A percentile compares a stretch with the other conserved stretches of the same genome.
Evolutionary conservation across 2,113 vertebrate species (phyloP).

Genomic region (Peromyscus californicus): DNA sequence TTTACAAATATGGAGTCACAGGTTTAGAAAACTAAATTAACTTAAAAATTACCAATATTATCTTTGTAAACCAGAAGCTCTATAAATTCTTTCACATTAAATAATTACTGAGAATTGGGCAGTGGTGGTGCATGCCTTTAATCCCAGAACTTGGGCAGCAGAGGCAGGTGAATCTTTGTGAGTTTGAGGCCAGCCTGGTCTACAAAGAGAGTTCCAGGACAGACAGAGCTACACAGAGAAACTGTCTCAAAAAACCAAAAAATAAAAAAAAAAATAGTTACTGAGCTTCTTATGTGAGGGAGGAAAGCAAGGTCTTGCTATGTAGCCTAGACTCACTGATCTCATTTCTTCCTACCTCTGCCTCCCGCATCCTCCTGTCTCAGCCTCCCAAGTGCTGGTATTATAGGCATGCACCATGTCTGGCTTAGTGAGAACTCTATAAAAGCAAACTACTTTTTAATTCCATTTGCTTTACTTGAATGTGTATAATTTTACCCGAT

Average conservation of each 20-base stretch:
- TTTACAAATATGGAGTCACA: neutral
- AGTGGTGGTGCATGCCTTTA: neutral
- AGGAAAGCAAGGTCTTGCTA: neutral
- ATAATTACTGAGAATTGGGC: neutral
- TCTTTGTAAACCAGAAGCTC: neutral
- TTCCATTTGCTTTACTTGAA: constrained; percentile 41
- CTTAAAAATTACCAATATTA: constrained; percentile 31
- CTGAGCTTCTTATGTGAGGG: neutral
- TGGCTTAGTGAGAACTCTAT: neutral
- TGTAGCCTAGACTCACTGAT: neutral
- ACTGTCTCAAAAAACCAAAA: neutral
- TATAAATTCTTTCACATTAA: constrained; percentile 8
- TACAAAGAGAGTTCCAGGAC: neutral
- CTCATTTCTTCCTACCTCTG: neutral
- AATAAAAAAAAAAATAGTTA: neutral
- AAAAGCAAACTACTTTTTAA: constrained; percentile 43
- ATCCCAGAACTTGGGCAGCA: neutral
- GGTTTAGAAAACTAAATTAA: constrained; percentile 19
- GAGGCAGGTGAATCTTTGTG: neutral
- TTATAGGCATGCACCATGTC: neutral
- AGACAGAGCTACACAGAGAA: neutral
- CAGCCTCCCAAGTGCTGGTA: neutral
- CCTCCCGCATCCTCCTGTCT: neutral
- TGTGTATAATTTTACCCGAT: neutral
- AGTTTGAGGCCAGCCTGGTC: neutral